phyloP scores from a whole-genome alignment of 1,140 invertebrate genomes.

The Zaprionus capensis region DNA sequence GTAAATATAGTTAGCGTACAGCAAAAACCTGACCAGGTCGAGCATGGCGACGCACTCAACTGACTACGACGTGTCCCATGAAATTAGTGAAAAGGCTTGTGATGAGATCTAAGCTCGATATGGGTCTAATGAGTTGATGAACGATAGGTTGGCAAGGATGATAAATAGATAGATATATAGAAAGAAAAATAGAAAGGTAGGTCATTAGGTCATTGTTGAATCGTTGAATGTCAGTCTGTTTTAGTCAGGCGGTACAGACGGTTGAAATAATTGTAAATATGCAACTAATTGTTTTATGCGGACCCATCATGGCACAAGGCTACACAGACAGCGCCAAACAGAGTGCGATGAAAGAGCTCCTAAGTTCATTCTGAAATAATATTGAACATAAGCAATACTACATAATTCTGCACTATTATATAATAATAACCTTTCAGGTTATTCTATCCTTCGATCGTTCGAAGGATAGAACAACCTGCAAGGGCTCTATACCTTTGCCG shows the following conservation, averaged over 20 bases:
- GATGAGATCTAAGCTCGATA: conserved; percentile 8
- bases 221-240: background rate
- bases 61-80: background rate
- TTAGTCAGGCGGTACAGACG: background rate
- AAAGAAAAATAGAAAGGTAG: background rate
- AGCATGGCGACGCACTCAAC: conserved; percentile 15
- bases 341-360: no score
- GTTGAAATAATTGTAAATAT: background rate
- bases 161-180: background rate
- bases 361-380: no score
- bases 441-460: no score
- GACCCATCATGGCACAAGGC: no score
- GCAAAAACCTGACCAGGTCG: background rate
- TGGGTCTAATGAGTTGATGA: conserved; percentile 17
- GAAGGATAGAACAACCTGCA: no score
- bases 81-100: conserved; percentile 11
- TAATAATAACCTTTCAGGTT: no score
- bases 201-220: background rate
- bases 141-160: background rate
- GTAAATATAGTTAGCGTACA: conserved; percentile 21
- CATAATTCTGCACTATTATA: no score
- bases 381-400: no score
- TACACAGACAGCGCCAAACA: no score
- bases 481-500: no score
- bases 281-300: no score